These are phyloP conservation scores for Scatophagus argus DNA, from an alignment of 2,113 vertebrate species.

Conservation along the genomic window DNA sequence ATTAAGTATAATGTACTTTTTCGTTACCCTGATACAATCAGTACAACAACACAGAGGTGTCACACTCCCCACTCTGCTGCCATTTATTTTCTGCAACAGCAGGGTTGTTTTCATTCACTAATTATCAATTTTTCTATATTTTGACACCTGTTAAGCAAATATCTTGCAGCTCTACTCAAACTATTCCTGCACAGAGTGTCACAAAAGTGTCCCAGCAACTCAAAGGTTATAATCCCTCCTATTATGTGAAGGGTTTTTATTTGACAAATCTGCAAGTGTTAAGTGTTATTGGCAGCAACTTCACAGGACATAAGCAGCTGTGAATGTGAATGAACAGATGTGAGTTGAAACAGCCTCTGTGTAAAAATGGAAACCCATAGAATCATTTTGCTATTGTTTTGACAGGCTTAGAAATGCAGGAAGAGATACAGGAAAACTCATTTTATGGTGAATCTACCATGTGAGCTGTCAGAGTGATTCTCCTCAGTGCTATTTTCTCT, in stretches of 20 bases:
- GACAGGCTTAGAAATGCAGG: too few species aligned
- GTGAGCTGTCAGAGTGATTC: too few species aligned
- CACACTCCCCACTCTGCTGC: not conserved
- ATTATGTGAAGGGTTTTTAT: not conserved
- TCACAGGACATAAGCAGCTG: too few species aligned
- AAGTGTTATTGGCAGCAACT: too few species aligned
- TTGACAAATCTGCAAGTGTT: not conserved
- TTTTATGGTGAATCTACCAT: not conserved
- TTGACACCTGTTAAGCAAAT: not conserved
- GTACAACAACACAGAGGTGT: too few species aligned
- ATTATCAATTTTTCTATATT: not conserved
- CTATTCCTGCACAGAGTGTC: too few species aligned
- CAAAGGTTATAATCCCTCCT: too few species aligned
- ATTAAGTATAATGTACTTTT: not conserved
- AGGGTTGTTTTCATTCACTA: not conserved
- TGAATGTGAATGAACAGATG: not conserved
- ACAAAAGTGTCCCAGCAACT: too few species aligned
- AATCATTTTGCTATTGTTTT: not conserved
- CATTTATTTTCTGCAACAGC: not conserved
- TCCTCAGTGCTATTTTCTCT: not conserved
- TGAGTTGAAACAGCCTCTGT: not conserved
- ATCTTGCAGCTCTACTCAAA: too few species aligned
- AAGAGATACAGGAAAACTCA: too few species aligned
- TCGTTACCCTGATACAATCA: not conserved
- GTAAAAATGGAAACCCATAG: not conserved